These are phyloP conservation scores for Eupleurogrammus muticus DNA, from an alignment of 2,797 vertebrate genomes.

Conservation along the genomic window DNA sequence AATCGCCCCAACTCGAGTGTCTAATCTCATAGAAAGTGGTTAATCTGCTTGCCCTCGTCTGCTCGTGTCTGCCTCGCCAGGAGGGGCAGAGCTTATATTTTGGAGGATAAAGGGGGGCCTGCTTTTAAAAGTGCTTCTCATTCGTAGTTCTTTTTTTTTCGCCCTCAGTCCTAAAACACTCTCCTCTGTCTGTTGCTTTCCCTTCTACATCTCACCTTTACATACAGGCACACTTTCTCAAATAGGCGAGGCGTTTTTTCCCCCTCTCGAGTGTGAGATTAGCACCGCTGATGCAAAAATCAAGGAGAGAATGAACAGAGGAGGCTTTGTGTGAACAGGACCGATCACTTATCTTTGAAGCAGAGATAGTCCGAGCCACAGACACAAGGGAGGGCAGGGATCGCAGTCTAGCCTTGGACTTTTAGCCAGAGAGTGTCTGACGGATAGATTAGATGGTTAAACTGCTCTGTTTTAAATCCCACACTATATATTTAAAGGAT, in stretches of 20 bases:
- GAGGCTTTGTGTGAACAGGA: constrained; percentile 51
- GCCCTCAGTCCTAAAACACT: neutral
- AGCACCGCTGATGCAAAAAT: constrained; percentile 44
- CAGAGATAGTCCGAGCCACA: constrained; percentile 45
- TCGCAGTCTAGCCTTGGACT: constrained; percentile 27
- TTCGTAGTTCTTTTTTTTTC: constrained; percentile 25
- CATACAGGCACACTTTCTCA: constrained; percentile 44
- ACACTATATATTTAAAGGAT: constrained; percentile 9
- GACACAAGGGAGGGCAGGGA: constrained; percentile 36
- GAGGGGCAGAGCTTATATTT: constrained; percentile 51
- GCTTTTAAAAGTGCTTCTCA: constrained; percentile 43
- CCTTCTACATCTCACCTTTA: constrained; percentile 31
- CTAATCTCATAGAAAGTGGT: constrained; percentile 76
- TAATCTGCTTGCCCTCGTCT: constrained; percentile 70
- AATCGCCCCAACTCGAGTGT: constrained; percentile 71
- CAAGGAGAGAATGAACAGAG: constrained; percentile 49
- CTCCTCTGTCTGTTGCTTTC: constrained; percentile 6
- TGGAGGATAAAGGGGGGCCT: constrained; percentile 19
- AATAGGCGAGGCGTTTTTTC: constrained; percentile 49
- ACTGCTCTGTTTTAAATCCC: constrained; percentile 2
- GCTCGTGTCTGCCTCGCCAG: constrained; percentile 49
- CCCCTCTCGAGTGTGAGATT: constrained; percentile 46
- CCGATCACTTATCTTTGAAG: constrained; percentile 58
- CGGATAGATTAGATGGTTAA: constrained; percentile 14
- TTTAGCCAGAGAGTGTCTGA: constrained; percentile 36